These are phyloP conservation scores for Polymixis lichenea DNA, from an alignment of 2,888 invertebrate genomes.

Conservation along the genomic window DNA sequence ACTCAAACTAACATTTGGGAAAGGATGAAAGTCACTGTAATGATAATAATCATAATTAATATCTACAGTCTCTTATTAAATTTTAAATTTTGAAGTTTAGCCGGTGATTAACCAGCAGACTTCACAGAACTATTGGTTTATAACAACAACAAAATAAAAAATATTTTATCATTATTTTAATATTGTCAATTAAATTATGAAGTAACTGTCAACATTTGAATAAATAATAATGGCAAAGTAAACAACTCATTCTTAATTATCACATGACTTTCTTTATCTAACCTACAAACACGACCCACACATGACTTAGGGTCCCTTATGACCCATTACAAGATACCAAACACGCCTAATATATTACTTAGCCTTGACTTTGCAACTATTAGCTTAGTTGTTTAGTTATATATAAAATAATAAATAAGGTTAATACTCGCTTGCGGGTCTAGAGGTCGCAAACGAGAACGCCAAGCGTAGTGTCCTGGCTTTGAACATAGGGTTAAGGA, in stretches of 20 bases:
- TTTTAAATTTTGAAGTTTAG: not conserved
- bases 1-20: too few relatives aligned
- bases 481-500: not conserved
- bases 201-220: not conserved
- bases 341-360: conserved; percentile 47
- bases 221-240: not conserved
- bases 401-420: not conserved
- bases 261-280: not conserved
- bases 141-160: not conserved
- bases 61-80: not conserved
- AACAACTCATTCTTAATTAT: too few relatives aligned
- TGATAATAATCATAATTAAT: not conserved
- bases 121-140: not conserved
- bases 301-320: conserved; percentile 27
- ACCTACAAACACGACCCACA: conserved; percentile 6
- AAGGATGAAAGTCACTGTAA: not conserved
- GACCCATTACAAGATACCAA: conserved; percentile 43
- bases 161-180: not conserved
- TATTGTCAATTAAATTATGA: not conserved
- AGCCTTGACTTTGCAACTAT: conserved; percentile 29
- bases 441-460: not conserved
- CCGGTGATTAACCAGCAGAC: not conserved
- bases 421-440: not conserved
- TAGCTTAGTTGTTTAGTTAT: conserved; percentile 21
- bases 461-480: not conserved